Evolutionary conservation across 2,797 vertebrate species (phyloP).

Genomic region (Allobates femoralis): DNA sequence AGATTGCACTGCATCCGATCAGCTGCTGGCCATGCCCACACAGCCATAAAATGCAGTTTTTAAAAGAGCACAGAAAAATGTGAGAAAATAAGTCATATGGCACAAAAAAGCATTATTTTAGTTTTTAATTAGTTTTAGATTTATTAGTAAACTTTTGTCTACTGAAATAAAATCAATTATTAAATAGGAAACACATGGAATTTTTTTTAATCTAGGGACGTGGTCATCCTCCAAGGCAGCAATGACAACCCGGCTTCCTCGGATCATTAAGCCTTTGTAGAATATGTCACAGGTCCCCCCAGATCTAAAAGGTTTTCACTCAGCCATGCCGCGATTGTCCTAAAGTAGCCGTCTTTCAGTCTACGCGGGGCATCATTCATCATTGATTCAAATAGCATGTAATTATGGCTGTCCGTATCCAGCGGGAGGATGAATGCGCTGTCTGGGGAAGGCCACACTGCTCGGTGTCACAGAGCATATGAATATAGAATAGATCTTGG

Average conservation of each 20-base stretch:
- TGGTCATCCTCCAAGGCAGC: neutral
- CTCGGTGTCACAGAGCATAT: neutral
- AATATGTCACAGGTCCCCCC: constrained; percentile 12
- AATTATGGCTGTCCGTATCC: constrained; percentile 10
- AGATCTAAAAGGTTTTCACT: constrained; percentile 17
- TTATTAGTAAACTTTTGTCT: too few species aligned
- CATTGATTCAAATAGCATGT: constrained; percentile 19
- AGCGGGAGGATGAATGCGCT: neutral
- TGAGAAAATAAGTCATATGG: too few species aligned
- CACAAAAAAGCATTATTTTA: too few species aligned
- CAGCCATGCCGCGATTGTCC: neutral
- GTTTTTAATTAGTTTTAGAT: too few species aligned
- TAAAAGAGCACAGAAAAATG: too few species aligned
- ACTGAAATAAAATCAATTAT: too few species aligned
- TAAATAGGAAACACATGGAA: too few species aligned
- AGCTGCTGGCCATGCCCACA: too few species aligned
- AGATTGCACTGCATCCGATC: too few species aligned
- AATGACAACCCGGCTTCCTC: neutral
- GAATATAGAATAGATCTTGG: neutral
- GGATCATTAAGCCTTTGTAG: constrained; percentile 35
- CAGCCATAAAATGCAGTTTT: too few species aligned
- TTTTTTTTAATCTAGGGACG: too few species aligned
- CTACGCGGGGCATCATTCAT: neutral
- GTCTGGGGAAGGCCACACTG: constrained; percentile 10
- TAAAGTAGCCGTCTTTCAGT: neutral